A percentile compares a stretch with the other conserved stretches of the same genome.
These are phyloP conservation scores for Dendroctonus valens DNA, from an alignment of 1,140 invertebrate genomes.

Conservation along the genomic window DNA sequence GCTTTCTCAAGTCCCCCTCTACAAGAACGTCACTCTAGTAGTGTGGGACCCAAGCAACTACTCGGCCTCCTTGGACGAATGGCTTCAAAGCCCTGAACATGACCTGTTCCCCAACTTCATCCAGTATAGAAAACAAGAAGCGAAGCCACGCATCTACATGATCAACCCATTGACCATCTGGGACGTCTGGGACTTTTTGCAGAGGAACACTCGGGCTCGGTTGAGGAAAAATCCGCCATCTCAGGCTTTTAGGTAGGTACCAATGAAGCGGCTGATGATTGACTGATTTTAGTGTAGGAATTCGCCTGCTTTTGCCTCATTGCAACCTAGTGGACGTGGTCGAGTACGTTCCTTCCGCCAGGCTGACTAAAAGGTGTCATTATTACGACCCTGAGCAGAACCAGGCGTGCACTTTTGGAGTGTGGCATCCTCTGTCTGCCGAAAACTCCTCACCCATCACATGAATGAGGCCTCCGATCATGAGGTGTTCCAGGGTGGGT, in stretches of 20 bases:
- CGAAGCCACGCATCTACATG: constrained; percentile 65
- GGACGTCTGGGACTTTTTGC: constrained; percentile 74
- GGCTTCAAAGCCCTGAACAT: constrained; percentile 73
- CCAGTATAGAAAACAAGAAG: constrained; percentile 60
- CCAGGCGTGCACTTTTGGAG: constrained; percentile 74
- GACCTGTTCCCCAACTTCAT: constrained; percentile 75
- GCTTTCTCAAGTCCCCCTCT: constrained; percentile 70
- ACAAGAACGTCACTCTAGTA: constrained; percentile 66
- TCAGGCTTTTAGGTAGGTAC: constrained; percentile 73
- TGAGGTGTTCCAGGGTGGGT: constrained; percentile 71
- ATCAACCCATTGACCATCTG: constrained; percentile 73
- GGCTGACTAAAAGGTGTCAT: constrained; percentile 73
- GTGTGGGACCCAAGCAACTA: constrained; percentile 84
- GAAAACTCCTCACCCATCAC: constrained; percentile 71
- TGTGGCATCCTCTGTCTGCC: constrained; percentile 81
- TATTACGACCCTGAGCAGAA: constrained; percentile 72
- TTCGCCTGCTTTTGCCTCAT: constrained; percentile 67
- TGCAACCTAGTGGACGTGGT: constrained; percentile 72
- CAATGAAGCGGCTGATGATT: not conserved
- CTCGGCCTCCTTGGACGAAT: constrained; percentile 67
- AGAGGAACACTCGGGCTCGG: constrained; percentile 64
- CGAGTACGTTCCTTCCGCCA: constrained; percentile 77
- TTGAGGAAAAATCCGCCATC: constrained; percentile 76
- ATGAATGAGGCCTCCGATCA: constrained; percentile 69
- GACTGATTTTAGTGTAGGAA: constrained; percentile 53